Evolutionary conservation across 2,888 invertebrate species (phyloP).

Genomic region (Suillia variegata): DNA sequence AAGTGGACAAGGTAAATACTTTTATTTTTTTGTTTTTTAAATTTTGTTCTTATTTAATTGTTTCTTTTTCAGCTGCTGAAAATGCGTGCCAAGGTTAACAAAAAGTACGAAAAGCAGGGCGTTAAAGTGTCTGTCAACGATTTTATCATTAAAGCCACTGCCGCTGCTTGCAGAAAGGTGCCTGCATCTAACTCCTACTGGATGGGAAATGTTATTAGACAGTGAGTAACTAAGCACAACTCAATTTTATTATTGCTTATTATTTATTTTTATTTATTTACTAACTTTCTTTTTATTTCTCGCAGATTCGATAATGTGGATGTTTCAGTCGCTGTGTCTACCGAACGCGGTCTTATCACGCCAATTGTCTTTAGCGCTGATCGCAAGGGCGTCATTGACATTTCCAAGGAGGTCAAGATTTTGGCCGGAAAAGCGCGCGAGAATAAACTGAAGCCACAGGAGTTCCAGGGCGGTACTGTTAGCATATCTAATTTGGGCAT

Average conservation of each 20-base stretch:
- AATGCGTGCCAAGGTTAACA: slow-evolving; percentile 80
- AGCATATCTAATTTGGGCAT: slow-evolving; percentile 95
- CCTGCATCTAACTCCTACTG: slow-evolving; percentile 95
- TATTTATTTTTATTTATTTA: background rate
- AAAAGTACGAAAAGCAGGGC: slow-evolving; percentile 76
- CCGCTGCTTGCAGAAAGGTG: slow-evolving; percentile 85
- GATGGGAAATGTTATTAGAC: slow-evolving; percentile 91
- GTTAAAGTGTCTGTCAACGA: slow-evolving; percentile 94
- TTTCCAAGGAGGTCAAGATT: slow-evolving; percentile 77
- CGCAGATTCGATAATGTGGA: slow-evolving; percentile 86
- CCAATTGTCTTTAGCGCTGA: slow-evolving; percentile 94
- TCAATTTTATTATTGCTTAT: background rate
- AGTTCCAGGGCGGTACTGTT: slow-evolving; percentile 96
- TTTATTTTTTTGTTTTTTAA: slow-evolving; percentile 29
- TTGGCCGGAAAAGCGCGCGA: slow-evolving; percentile 87
- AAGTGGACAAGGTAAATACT: slow-evolving; percentile 79
- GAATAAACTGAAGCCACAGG: slow-evolving; percentile 88
- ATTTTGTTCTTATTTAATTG: background rate
- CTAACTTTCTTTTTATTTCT: background rate
- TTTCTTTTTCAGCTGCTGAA: slow-evolving; percentile 61
- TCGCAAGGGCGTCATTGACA: slow-evolving; percentile 83
- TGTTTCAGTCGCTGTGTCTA: slow-evolving; percentile 95
- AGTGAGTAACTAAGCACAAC: too few relatives aligned
- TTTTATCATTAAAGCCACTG: slow-evolving; percentile 93
- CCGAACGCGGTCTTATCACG: slow-evolving; percentile 92